These are phyloP conservation scores for Chouioia cunea DNA, from an alignment of 2,888 invertebrate species.

Conservation along the genomic window DNA sequence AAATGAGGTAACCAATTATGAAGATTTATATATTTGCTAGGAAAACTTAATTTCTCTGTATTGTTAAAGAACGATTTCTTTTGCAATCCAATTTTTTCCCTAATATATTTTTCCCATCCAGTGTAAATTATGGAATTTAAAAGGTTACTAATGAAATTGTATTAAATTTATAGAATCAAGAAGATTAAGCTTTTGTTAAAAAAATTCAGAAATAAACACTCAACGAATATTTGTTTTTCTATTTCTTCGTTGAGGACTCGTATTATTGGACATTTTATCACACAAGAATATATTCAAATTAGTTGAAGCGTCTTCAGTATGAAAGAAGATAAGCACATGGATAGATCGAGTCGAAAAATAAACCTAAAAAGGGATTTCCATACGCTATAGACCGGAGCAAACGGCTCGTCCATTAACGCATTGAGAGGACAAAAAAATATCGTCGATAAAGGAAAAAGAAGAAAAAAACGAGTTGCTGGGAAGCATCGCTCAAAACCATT, in stretches of 20 bases:
- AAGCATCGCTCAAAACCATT: conserved; percentile 5
- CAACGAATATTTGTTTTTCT: too few relatives aligned
- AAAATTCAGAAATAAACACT: too few relatives aligned
- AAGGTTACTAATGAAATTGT: too few relatives aligned
- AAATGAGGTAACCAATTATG: too few relatives aligned
- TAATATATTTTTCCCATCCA: too few relatives aligned
- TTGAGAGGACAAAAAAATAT: conserved; percentile 8
- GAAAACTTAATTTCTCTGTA: too few relatives aligned
- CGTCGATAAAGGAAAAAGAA: neutral
- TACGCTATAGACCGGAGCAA: neutral
- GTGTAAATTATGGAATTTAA: too few relatives aligned
- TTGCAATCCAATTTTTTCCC: too few relatives aligned
- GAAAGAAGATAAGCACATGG: neutral
- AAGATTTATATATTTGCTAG: too few relatives aligned
- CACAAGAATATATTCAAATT: neutral
- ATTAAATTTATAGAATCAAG: too few relatives aligned
- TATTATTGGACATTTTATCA: neutral
- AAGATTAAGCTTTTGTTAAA: too few relatives aligned
- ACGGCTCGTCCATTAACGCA: neutral
- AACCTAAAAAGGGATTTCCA: neutral
- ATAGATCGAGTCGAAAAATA: neutral
- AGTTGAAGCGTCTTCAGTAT: neutral
- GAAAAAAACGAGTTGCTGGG: neutral
- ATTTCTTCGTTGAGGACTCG: neutral
- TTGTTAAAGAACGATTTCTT: too few relatives aligned